Evolutionary conservation across 1,140 invertebrate genomes (phyloP), one percentile per base, ranked within the genome.

Genomic region (Drosophila melanica): DNA sequence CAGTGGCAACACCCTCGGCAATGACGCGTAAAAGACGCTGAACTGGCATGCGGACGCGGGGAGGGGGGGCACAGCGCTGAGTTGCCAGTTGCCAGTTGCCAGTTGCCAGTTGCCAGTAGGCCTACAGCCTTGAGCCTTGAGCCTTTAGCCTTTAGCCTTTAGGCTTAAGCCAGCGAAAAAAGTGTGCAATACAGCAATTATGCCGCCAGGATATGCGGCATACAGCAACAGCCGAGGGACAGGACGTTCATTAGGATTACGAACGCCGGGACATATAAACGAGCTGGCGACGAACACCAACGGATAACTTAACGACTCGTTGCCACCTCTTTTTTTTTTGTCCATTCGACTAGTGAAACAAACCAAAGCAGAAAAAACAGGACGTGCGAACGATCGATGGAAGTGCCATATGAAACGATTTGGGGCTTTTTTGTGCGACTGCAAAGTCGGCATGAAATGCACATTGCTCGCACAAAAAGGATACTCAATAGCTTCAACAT

Each of bases 21-120:
- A 53, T 73, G 71, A 63, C 44, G 66, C 71, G 71, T 74, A 68
- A 74, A 74, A 74, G 71, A 63, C 66, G 71, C 71, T 74, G 66
- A 74, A 51, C 58, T 57, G 50, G 58, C 71, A 69, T 41, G n/a
- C 55, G 41, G n/a, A 50, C 6, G 53, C 23, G 27, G 27, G 20
- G 20, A 18, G 18, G 18, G 18, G 2, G 51, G 51, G 6, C 41
- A 6, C 20, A 6, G 33, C 9, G 48, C 44, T 11, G 48, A 37
- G 23, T 48, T 27, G 41, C 33, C 18, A 48, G 12, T 44, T 53
- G 47, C 27, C 0, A 16, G 60, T 23, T n/a, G n/a, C 51, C 12
- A 12, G 30, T 48, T 27, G 41, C 33, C 18, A 48, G 12, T 44
- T 53, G 47, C 27, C 0, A 16, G 60, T 23, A 23, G 20, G 20